Conservation (phyloP, 2,113 vertebrate genomes). For the Deroptyus accipitrinus region DNA sequence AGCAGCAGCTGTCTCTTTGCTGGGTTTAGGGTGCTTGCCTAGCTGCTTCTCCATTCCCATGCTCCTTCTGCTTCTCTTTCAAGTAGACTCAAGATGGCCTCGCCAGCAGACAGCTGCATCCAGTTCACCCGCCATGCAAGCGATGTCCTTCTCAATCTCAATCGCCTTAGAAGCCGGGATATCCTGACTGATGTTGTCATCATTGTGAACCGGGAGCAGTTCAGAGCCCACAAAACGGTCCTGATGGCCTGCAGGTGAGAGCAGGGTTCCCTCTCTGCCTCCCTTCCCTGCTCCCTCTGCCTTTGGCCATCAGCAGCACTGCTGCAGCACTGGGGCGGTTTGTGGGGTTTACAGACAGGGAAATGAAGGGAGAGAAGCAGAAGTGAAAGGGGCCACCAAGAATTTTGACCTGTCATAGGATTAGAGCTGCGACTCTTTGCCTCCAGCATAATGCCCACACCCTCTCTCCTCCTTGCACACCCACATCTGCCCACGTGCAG, state of each 20-base stretch:
- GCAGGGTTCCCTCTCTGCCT: background rate
- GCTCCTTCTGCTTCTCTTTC: background rate
- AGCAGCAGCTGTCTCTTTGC: background rate
- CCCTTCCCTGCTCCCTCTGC: background rate
- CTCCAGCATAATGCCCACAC: background rate
- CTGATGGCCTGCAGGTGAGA: slow-evolving; percentile 98
- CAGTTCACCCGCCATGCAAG: slow-evolving; percentile 97
- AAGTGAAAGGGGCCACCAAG: background rate
- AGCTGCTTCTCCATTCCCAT: background rate
- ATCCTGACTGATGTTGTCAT: slow-evolving; percentile 96
- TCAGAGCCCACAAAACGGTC: slow-evolving; percentile 96
- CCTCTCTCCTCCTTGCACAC: background rate
- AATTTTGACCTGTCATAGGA: background rate
- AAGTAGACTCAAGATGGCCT: slow-evolving; percentile 88
- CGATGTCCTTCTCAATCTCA: slow-evolving; percentile 96
- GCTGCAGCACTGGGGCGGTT: background rate
- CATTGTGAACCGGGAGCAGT: slow-evolving; percentile 93
- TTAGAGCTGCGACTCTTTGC: background rate
- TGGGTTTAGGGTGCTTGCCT: background rate
- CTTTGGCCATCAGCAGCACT: background rate
- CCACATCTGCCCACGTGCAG: background rate
- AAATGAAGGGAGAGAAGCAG: background rate
- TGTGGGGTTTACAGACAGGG: accelerated
- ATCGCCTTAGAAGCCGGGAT: slow-evolving; percentile 91
- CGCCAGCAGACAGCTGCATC: slow-evolving; percentile 96